Base-by-base conservation (phyloP, 2,797 vertebrate species). In the Oreochromis mossambicus region DNA sequence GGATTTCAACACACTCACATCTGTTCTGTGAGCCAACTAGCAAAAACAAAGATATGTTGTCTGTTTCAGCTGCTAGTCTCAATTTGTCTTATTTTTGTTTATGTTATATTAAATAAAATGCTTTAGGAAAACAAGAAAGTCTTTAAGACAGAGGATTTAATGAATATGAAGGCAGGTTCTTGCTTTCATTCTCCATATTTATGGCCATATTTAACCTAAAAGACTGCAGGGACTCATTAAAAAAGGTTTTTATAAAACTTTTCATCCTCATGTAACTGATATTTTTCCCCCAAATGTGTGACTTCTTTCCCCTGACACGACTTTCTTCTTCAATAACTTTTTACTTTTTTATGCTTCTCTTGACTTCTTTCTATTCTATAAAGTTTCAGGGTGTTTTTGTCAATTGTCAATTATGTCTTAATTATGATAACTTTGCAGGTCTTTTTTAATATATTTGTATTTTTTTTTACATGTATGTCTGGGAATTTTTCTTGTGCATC, bases 221-320 rank as follows among this genome's bases (percentile, higher is more conserved):
- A 68, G n/a, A 15, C 63, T 68, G n/a, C 36, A 15, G 63, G 36
- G 21, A 43, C 38, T 68, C 4, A 15, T 15, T 68, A 24, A 24
- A 41, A 66, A 43, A 68, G 5, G 13, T 43, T 68, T 68, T 24
- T 41, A 66, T 15, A 43, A 24, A 41, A 9, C 36, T 7, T 63
- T 63, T 36, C 3, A 63, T 2, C 58, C 58, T 63, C 10, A n/a
- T 61, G 34, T 7, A 63, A 63, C 9, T 2, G 2, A n/a, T n/a
- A 12, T 63, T 19, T n/a, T n/a, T 2, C 0, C 0, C 36, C 2
- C 4, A 46, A 46, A 46, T 29, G 4, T 70, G 9, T 8, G 41
- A 63, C 6, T 63, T 63, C 3, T 34, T 61, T 61, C 3, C 29
- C 29, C 8, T 54, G 12, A 54, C 29, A 61, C 46, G 21, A 70